phyloP scores from a whole-genome alignment of 2,888 invertebrate genomes.

The Platycnemis pennipes region DNA sequence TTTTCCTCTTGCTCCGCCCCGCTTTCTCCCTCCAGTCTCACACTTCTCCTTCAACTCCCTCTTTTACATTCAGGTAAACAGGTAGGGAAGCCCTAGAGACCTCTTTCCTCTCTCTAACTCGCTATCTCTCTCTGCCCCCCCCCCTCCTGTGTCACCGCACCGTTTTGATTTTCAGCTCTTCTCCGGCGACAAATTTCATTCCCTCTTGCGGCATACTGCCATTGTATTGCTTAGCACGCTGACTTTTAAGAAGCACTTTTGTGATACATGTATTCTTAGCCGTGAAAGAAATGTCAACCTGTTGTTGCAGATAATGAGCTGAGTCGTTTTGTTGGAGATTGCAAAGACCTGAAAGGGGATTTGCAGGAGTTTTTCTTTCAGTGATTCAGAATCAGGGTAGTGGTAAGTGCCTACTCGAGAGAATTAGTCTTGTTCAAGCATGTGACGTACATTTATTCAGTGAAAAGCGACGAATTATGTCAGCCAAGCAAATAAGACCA shows the following conservation, averaged over 20 bases:
- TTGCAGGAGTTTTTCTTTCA: background rate
- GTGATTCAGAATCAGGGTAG: background rate
- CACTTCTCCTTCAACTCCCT: background rate
- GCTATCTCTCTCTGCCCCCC: background rate
- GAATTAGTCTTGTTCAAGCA: background rate
- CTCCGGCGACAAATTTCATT: background rate
- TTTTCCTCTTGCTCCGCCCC: background rate
- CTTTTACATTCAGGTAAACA: background rate
- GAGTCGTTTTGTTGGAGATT: background rate
- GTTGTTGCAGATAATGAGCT: background rate
- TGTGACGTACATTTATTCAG: background rate
- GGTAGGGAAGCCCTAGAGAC: background rate
- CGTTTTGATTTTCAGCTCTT: background rate
- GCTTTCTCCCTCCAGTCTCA: background rate
- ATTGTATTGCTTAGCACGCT: background rate
- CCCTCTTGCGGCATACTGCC: background rate
- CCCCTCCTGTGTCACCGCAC: background rate
- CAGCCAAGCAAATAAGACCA: background rate
- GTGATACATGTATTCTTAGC: background rate
- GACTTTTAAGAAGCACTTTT: background rate
- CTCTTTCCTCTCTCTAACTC: background rate
- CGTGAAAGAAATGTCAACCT: background rate
- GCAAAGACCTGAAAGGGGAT: background rate
- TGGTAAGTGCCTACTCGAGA: background rate
- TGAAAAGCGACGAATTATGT: too few species aligned